Percentiles rank a stretch among this genome's conserved stretches.
These are phyloP conservation scores for Spodoptera picta DNA, from an alignment of 2,888 invertebrate genomes.

Conservation along the genomic window DNA sequence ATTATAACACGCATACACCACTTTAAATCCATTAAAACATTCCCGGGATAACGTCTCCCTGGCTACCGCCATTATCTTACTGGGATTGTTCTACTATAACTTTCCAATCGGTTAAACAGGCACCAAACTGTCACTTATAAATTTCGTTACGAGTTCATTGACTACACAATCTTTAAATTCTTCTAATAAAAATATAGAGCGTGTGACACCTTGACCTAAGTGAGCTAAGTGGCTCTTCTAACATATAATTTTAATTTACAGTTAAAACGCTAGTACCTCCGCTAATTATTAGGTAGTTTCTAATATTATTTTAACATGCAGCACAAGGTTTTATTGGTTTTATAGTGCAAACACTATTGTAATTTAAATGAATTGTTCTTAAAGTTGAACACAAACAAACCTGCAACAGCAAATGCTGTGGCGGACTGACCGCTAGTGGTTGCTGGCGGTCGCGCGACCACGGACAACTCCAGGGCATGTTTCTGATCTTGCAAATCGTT, in stretches of 20 bases:
- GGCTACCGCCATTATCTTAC: constrained; percentile 71
- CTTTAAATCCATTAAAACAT: constrained; percentile 83
- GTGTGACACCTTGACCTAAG: constrained; percentile 25
- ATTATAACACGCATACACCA: constrained; percentile 78
- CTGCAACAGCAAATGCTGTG: constrained; percentile 75
- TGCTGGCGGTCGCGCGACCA: constrained; percentile 82
- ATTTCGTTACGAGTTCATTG: constrained; percentile 71
- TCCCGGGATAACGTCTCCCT: constrained; percentile 71
- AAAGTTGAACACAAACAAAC: constrained; percentile 66
- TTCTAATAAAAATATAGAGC: constrained; percentile 59
- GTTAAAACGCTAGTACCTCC: neutral
- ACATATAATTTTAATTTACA: constrained; percentile 23
- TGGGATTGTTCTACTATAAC: constrained; percentile 70
- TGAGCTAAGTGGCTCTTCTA: constrained; percentile 19
- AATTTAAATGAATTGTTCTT: too few species aligned
- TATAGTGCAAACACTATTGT: too few species aligned
- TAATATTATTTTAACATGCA: too few species aligned
- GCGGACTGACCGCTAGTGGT: constrained; percentile 74
- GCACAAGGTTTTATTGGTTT: too few species aligned
- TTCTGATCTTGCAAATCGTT: constrained; percentile 60
- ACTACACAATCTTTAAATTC: constrained; percentile 64
- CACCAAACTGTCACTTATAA: constrained; percentile 63
- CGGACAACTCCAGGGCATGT: constrained; percentile 84
- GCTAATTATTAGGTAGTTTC: too few species aligned
- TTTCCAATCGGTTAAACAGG: constrained; percentile 66